Evolutionary conservation across 2,888 invertebrate species (phyloP).

Genomic region (Cataglyphis cursor): DNA sequence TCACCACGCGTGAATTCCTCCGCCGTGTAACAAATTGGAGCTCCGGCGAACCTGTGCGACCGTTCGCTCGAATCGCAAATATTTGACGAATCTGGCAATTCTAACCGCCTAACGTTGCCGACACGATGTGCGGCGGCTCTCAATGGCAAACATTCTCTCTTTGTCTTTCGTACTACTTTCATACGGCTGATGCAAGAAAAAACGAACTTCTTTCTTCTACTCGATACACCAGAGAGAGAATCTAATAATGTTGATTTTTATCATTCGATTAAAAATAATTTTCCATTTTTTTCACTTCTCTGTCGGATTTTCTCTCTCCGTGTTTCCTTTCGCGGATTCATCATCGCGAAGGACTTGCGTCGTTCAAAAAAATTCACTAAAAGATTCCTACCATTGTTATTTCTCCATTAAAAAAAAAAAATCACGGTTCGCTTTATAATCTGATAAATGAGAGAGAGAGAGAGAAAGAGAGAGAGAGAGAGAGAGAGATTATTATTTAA

Average conservation of each 20-base stretch:
- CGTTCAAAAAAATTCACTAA: background rate
- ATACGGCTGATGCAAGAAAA: background rate
- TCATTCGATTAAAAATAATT: background rate
- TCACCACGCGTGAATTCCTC: background rate
- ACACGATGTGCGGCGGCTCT: background rate
- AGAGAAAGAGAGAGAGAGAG: too few species aligned
- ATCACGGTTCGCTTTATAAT: background rate
- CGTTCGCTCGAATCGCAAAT: conserved; percentile 53
- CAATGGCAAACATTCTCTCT: background rate
- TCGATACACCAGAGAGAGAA: background rate
- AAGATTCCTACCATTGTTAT: background rate
- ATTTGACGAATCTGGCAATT: conserved; percentile 50
- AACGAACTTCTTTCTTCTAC: background rate
- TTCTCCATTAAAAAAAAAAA: background rate
- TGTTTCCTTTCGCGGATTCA: background rate
- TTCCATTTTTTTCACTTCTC: background rate
- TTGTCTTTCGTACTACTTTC: background rate
- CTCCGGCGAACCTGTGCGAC: background rate
- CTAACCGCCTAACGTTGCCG: conserved; percentile 22
- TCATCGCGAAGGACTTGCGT: background rate
- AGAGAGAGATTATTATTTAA: too few species aligned
- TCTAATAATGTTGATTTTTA: background rate
- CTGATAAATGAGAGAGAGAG: background rate
- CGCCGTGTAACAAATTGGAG: conserved; percentile 22
- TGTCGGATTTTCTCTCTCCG: background rate